Conservation (phyloP, 2,797 vertebrate genomes). For the Microctenopoma steveboyesi region DNA sequence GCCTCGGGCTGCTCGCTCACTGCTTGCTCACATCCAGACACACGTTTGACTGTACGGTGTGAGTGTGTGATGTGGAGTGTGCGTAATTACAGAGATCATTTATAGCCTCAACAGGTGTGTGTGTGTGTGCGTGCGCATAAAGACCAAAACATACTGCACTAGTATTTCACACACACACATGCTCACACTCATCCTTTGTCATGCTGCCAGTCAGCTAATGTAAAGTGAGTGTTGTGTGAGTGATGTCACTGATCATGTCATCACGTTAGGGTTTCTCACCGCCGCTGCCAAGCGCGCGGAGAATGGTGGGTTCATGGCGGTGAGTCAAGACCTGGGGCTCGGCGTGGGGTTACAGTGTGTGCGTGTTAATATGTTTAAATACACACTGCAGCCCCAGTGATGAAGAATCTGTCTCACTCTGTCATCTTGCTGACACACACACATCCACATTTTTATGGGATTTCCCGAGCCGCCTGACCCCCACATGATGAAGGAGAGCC, state of each 20-base stretch:
- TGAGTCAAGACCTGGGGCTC: constrained; percentile 61
- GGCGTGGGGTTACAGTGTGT: constrained; percentile 47
- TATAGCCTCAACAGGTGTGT: constrained; percentile 60
- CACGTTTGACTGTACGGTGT: constrained; percentile 29
- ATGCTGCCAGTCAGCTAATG: constrained; percentile 57
- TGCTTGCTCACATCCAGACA: background rate
- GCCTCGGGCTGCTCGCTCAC: constrained; percentile 55
- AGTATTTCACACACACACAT: constrained; percentile 42
- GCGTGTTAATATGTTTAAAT: constrained; percentile 33
- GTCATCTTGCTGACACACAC: constrained; percentile 63
- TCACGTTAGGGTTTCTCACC: constrained; percentile 55
- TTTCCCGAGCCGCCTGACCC: constrained; percentile 55
- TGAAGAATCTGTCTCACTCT: constrained; percentile 55
- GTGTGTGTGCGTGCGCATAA: constrained; percentile 56
- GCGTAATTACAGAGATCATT: constrained; percentile 75
- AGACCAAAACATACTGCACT: constrained; percentile 39
- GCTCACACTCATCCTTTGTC: constrained; percentile 35
- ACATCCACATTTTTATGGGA: constrained; percentile 63
- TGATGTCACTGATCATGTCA: constrained; percentile 73
- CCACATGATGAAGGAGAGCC: constrained; percentile 19
- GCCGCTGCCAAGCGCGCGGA: constrained; percentile 49
- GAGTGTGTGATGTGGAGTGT: constrained; percentile 37
- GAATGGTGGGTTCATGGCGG: constrained; percentile 58
- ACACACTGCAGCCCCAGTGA: constrained; percentile 41
- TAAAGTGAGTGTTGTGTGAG: constrained; percentile 51